A percentile compares a stretch with the other conserved stretches of the same genome.
phyloP scores from a whole-genome alignment of 1,140 invertebrate species.

The Hormaphis cornu region DNA sequence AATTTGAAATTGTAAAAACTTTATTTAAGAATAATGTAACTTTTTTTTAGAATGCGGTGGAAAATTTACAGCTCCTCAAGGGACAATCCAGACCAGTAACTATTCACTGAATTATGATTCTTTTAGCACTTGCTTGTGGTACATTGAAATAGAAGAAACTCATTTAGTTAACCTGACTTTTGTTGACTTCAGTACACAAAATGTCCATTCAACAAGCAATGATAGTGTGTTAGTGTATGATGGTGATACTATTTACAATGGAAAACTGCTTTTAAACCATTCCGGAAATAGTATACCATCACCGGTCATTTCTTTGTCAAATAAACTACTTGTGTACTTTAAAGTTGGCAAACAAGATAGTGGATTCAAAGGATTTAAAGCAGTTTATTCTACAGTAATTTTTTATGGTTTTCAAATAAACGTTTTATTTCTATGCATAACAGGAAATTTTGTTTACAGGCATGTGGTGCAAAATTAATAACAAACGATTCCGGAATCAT shows the following conservation, averaged over 20 bases:
- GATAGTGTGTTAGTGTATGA: slow-evolving; percentile 52
- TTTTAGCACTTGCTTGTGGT: slow-evolving; percentile 66
- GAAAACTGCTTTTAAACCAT: slow-evolving; percentile 42
- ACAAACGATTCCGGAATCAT: slow-evolving; percentile 51
- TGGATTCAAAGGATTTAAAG: slow-evolving; percentile 64
- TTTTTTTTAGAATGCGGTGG: slow-evolving; percentile 69
- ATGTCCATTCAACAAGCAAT: background rate
- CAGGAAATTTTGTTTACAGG: slow-evolving; percentile 37
- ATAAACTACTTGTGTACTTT: slow-evolving; percentile 49
- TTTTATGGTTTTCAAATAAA: background rate
- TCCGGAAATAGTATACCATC: slow-evolving; percentile 48
- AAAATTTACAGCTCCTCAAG: slow-evolving; percentile 50
- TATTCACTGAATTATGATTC: slow-evolving; percentile 64
- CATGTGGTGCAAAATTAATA: slow-evolving; percentile 59
- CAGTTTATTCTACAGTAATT: slow-evolving; percentile 49
- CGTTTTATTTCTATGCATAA: no score
- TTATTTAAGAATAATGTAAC: no score
- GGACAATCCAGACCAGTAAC: slow-evolving; percentile 67
- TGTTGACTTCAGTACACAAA: slow-evolving; percentile 55
- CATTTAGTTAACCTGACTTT: slow-evolving; percentile 57
- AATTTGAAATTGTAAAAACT: no score
- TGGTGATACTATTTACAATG: slow-evolving; percentile 44
- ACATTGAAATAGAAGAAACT: slow-evolving; percentile 61
- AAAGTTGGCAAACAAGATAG: slow-evolving; percentile 44
- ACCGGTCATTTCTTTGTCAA: slow-evolving; percentile 49